A percentile compares a stretch with the other conserved stretches of the same genome.
phyloP scores from a whole-genome alignment of 1,140 invertebrate species.

The Drosophila guanche region DNA sequence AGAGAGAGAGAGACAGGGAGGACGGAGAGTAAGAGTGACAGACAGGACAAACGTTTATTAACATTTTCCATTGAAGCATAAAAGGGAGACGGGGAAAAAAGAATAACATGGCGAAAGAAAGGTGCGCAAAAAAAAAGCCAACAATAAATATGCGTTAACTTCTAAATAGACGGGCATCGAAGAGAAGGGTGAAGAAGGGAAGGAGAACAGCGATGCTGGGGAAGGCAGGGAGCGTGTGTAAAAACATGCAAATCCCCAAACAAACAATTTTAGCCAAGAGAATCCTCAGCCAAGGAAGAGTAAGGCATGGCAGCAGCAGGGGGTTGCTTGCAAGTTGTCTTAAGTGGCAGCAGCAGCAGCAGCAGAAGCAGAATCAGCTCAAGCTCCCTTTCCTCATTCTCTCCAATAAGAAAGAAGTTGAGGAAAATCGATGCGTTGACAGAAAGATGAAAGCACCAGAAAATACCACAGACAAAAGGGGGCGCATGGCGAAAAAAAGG shows the following conservation, averaged over 20 bases:
- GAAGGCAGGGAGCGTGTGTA: slow-evolving; percentile 38
- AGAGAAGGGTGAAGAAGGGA: slow-evolving; percentile 2
- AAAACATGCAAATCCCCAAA: slow-evolving; percentile 80
- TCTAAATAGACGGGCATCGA: slow-evolving; percentile 51
- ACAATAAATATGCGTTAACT: slow-evolving; percentile 82
- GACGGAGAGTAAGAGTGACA: slow-evolving; percentile 24
- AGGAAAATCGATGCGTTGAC: slow-evolving; percentile 70
- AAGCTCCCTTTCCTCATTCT: not conserved
- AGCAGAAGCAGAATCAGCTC: not conserved
- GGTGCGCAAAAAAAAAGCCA: slow-evolving; percentile 66
- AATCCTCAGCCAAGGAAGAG: slow-evolving; percentile 33
- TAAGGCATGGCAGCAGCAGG: slow-evolving; percentile 20
- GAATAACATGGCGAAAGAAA: slow-evolving; percentile 38
- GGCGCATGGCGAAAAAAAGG: not conserved
- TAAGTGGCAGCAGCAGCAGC: slow-evolving; percentile 29
- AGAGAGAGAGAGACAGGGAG: slow-evolving; percentile 37
- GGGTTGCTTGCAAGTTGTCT: slow-evolving; percentile 33
- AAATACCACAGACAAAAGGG: slow-evolving; percentile 31
- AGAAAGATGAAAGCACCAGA: slow-evolving; percentile 70
- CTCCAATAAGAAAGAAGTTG: slow-evolving; percentile 1
- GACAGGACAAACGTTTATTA: slow-evolving; percentile 71
- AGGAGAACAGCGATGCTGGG: not conserved
- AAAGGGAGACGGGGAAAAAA: slow-evolving; percentile 37
- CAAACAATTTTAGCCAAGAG: slow-evolving; percentile 73
- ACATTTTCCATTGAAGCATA: slow-evolving; percentile 69